Evolutionary conservation across 2,888 invertebrate species (phyloP).

Genomic region (Drosophila mayaguana): DNA sequence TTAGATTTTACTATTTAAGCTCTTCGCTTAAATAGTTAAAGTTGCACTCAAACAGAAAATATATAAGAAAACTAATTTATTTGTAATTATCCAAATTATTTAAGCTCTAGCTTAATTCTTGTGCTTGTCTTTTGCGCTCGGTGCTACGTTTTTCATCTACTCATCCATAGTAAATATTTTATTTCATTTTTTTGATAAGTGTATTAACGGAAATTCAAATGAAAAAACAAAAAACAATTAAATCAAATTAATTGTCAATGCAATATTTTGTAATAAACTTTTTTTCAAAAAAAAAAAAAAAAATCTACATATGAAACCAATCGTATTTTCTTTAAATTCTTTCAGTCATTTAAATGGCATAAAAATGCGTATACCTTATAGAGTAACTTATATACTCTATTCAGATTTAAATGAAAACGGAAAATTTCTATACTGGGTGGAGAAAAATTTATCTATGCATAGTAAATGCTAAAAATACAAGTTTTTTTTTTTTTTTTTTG

Average conservation of each 20-base stretch:
- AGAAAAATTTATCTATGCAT: too few relatives aligned
- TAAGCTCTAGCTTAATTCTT: not conserved
- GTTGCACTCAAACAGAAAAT: slow-evolving; percentile 26
- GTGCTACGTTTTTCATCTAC: slow-evolving; percentile 44
- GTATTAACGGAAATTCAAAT: slow-evolving; percentile 56
- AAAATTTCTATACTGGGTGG: too few relatives aligned
- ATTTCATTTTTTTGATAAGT: slow-evolving; percentile 54
- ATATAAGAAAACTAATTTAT: slow-evolving; percentile 22
- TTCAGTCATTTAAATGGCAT: too few relatives aligned
- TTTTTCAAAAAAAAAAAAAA: slow-evolving; percentile 37
- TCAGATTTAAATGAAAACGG: too few relatives aligned
- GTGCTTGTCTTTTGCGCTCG: slow-evolving; percentile 32
- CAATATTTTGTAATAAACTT: slow-evolving; percentile 78
- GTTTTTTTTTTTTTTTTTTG: too few relatives aligned
- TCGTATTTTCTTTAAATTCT: not conserved
- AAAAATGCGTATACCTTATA: too few relatives aligned
- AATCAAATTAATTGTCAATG: slow-evolving; percentile 71
- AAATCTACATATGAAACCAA: slow-evolving; percentile 13
- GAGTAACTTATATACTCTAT: too few relatives aligned
- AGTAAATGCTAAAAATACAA: too few relatives aligned
- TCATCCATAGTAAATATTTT: slow-evolving; percentile 65
- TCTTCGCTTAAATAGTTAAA: slow-evolving; percentile 64
- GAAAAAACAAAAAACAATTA: slow-evolving; percentile 67
- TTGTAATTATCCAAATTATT: slow-evolving; percentile 14
- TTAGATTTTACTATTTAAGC: slow-evolving; percentile 69